Evolutionary conservation across 2,888 invertebrate genomes (phyloP).

Genomic region (Rhimphoctona megacephalus): DNA sequence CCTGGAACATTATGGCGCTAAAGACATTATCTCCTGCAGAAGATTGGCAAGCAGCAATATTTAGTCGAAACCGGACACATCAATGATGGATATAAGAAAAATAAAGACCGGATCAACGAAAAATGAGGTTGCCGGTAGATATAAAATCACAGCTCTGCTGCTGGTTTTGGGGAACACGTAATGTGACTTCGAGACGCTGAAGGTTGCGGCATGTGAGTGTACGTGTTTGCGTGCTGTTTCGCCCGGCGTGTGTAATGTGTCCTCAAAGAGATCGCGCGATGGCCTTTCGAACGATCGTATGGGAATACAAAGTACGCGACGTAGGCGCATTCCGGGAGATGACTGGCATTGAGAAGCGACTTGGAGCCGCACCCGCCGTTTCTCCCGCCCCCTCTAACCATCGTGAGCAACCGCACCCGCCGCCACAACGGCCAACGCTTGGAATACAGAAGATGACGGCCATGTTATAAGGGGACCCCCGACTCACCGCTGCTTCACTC

Average conservation of each 20-base stretch:
- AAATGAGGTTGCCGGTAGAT: background rate
- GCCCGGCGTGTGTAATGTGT: slow-evolving; percentile 69
- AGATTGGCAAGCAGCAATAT: slow-evolving; percentile 4
- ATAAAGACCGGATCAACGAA: slow-evolving; percentile 69
- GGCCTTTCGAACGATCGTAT: slow-evolving; percentile 76
- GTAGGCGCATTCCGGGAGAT: slow-evolving; percentile 82
- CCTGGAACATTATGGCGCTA: slow-evolving; percentile 3
- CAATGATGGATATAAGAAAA: slow-evolving; percentile 67
- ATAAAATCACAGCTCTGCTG: slow-evolving; percentile 35
- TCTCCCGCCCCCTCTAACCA: slow-evolving; percentile 67
- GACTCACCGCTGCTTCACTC: slow-evolving; percentile 50
- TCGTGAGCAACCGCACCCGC: slow-evolving; percentile 56
- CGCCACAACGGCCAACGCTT: slow-evolving; percentile 76
- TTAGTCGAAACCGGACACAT: slow-evolving; percentile 22
- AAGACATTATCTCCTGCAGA: background rate
- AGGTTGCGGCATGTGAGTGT: slow-evolving; percentile 25
- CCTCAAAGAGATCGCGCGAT: slow-evolving; percentile 79
- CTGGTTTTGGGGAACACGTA: slow-evolving; percentile 12
- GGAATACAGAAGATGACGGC: slow-evolving; percentile 84
- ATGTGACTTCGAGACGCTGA: slow-evolving; percentile 28
- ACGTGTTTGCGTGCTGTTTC: slow-evolving; percentile 41
- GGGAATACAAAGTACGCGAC: slow-evolving; percentile 82
- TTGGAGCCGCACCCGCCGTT: slow-evolving; percentile 77
- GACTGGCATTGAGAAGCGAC: slow-evolving; percentile 83
- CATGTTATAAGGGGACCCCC: slow-evolving; percentile 78